Percentiles rank a stretch among this genome's conserved stretches.
phyloP scores from a whole-genome alignment of 2,888 invertebrate species.

The Drosophila buzzatii region DNA sequence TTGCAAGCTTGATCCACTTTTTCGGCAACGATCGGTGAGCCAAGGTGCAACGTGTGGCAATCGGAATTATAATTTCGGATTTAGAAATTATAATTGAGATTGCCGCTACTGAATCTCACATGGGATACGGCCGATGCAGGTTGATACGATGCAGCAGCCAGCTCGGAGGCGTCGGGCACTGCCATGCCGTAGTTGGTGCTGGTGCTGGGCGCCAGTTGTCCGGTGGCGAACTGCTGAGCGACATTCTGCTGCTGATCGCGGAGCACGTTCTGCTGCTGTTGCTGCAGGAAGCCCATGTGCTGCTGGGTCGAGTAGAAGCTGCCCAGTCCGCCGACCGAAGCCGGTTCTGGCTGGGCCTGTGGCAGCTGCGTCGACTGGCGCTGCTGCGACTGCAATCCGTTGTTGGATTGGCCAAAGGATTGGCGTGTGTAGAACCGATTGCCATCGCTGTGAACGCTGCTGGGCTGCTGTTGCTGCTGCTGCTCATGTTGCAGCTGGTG shows the following conservation, averaged over 20 bases:
- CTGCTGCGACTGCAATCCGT: constrained; percentile 58
- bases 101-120: constrained; percentile 85
- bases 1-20: neutral
- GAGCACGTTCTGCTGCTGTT: constrained; percentile 72
- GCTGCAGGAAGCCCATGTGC: constrained; percentile 80
- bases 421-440: constrained; percentile 20
- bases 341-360: constrained; percentile 5
- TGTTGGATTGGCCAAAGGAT: constrained; percentile 37
- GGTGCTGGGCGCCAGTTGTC: constrained; percentile 60
- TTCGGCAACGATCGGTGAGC: neutral
- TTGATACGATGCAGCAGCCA: constrained; percentile 82
- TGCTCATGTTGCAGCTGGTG: constrained; percentile 16
- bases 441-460: constrained; percentile 9
- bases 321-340: constrained; percentile 30
- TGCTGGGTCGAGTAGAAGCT: constrained; percentile 83
- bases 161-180: constrained; percentile 61
- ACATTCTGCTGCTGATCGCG: constrained; percentile 70
- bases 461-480: neutral
- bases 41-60: constrained; percentile 6
- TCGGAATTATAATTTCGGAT: no score
- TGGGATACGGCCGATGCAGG: constrained; percentile 86
- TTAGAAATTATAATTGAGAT: constrained; percentile 82
- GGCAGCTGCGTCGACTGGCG: constrained; percentile 19
- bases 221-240: constrained; percentile 66
- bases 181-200: constrained; percentile 63